Conservation (phyloP, 30 jellyfish, hydroid and myxozoan species). For the Rhopilema esculentum region DNA sequence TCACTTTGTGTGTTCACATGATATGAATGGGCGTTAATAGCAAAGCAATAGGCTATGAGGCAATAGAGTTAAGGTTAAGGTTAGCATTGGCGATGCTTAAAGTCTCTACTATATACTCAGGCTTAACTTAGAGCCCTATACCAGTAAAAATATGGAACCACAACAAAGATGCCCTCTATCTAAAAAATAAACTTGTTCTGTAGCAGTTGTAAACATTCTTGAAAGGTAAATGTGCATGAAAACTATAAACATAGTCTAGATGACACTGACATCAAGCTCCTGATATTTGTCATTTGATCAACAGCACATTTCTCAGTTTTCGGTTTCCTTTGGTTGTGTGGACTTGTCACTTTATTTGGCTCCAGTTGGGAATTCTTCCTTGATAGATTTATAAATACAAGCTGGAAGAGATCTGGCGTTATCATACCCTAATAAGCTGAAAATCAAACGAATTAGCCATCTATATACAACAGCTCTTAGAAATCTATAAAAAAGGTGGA, state of each 20-base stretch:
- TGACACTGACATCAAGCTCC: not conserved
- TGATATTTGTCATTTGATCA: not conserved
- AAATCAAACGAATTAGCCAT: constrained; percentile 39
- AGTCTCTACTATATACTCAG: not conserved
- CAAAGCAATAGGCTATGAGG: too few relatives aligned
- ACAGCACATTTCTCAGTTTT: constrained; percentile 15
- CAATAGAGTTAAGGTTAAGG: too few relatives aligned
- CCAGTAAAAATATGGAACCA: constrained; percentile 15
- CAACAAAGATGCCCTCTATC: constrained; percentile 6
- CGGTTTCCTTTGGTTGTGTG: constrained; percentile 15
- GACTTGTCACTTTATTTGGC: constrained; percentile 8
- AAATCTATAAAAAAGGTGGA: not conserved
- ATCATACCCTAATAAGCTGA: constrained; percentile 19
- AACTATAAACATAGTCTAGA: not conserved
- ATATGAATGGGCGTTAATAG: too few relatives aligned
- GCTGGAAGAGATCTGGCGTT: constrained; percentile 35
- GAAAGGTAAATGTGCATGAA: not conserved
- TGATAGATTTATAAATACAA: constrained; percentile 15
- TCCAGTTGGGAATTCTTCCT: constrained; percentile 2
- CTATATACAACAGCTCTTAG: constrained; percentile 31
- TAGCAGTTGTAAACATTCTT: not conserved
- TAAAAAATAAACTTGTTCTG: not conserved
- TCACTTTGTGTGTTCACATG: too few relatives aligned
- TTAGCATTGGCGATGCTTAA: too few relatives aligned
- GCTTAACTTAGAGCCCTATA: constrained; percentile 11